Evolutionary conservation across 2,113 vertebrate genomes (phyloP).

Genomic region (Pseudopodoces humilis): DNA sequence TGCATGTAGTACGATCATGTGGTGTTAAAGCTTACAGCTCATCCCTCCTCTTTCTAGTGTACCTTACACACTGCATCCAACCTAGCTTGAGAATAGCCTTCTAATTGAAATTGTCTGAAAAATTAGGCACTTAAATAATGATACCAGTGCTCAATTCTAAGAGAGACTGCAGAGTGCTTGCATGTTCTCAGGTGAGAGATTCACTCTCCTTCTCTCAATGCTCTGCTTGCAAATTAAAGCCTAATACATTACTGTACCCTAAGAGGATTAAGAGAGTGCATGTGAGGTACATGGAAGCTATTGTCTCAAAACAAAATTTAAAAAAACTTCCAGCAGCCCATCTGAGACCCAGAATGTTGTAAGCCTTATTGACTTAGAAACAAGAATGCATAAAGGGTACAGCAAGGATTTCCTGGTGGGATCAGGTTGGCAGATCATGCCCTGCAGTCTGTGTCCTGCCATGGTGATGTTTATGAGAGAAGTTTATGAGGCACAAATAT

Average conservation of each 20-base stretch:
- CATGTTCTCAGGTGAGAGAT: background rate
- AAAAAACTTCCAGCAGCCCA: background rate
- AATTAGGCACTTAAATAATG: background rate
- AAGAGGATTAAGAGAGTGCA: background rate
- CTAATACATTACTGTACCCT: background rate
- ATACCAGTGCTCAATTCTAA: background rate
- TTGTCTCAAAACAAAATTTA: background rate
- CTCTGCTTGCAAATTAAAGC: background rate
- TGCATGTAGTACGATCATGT: accelerated
- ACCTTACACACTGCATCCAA: background rate
- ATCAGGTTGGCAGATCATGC: background rate
- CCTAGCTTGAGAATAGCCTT: background rate
- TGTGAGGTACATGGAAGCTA: background rate
- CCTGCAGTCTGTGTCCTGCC: background rate
- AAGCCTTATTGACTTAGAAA: background rate
- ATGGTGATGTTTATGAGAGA: background rate
- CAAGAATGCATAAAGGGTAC: background rate
- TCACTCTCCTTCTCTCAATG: background rate
- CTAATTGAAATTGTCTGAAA: background rate
- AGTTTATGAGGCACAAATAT: background rate
- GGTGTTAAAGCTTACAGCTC: background rate
- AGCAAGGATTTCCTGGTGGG: background rate
- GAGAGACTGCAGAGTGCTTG: background rate
- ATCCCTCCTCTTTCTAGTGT: background rate
- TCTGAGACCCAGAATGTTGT: background rate